Percentiles rank a stretch among this genome's conserved stretches.
These are phyloP conservation scores for Boloria euphrosyne DNA, from an alignment of 2,888 invertebrate genomes.

Conservation along the genomic window DNA sequence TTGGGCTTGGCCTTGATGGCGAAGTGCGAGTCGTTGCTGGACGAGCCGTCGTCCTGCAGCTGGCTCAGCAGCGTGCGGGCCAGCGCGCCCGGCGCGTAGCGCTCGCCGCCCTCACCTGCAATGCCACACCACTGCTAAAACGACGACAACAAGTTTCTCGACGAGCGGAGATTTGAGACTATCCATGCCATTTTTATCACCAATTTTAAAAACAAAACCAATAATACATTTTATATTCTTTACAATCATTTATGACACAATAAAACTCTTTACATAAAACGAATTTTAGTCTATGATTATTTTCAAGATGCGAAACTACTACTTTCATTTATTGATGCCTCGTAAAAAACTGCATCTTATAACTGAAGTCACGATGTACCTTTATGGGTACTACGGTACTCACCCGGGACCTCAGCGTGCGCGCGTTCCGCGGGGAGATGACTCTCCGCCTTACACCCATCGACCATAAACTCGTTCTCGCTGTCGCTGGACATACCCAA, in stretches of 20 bases:
- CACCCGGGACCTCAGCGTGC: constrained; percentile 59
- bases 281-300: too few relatives aligned
- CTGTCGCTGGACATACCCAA: constrained; percentile 80
- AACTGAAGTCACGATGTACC: constrained; percentile 53
- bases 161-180: too few relatives aligned
- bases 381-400: constrained; percentile 25
- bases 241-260: too few relatives aligned
- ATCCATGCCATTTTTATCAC: too few relatives aligned
- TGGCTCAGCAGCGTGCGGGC: constrained; percentile 55
- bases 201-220: too few relatives aligned
- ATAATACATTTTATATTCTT: too few relatives aligned
- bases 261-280: too few relatives aligned
- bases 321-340: too few relatives aligned
- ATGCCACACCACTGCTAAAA: neutral
- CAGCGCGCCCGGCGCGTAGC: constrained; percentile 9
- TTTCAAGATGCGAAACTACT: too few relatives aligned
- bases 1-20: constrained; percentile 66
- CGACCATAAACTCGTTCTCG: constrained; percentile 70
- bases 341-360: too few relatives aligned
- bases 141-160: too few relatives aligned
- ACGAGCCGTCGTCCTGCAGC: constrained; percentile 79
- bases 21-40: constrained; percentile 79
- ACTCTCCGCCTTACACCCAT: constrained; percentile 59
- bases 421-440: constrained; percentile 51
- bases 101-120: constrained; percentile 4